Base-by-base conservation (phyloP, 2,888 invertebrate species). In the Drosophila anomalata region DNA sequence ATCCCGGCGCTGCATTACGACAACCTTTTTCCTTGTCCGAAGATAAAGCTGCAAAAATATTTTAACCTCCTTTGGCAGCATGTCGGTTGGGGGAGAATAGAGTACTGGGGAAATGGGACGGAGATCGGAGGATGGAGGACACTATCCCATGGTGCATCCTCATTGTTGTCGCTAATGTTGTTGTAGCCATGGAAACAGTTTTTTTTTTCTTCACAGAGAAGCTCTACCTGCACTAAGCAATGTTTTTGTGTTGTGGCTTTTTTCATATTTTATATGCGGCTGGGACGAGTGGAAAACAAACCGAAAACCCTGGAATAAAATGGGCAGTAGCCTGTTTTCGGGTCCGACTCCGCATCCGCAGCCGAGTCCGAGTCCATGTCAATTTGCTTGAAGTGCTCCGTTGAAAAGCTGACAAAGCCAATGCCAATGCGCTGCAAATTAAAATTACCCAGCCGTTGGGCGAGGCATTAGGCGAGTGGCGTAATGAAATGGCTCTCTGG, bases 31-130 rank as follows among this genome's bases (percentile, higher is more conserved):
- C 42, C 24, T 44, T 78, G 75, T 83, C 88, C 75, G 74, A 83
- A 83, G 86, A 88, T 88, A 86, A 84, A 83, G 85, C 88, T 79
- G 80, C 78, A 86, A 86, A 87, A 88, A 86, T 88, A 88, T 86
- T 88, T 86, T 79, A 86, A 75, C 78, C 83, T 85, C 76, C 88
- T 88, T 86, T 86, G 80, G 87, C 85, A 87, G 75, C 74, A 79
- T 79, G 84, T 76, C 80, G 73, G 66, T 47, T 50, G 57, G 20
- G 26, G 56, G 41, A 53, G 20, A 20, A 42, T 8, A n/a, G 7
- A 41, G 41, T 12, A 36, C n/a, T 12, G 36, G 20, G 9, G 9
- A 17, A 11, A 8, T n/a, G 17, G 20, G 41, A 20, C 7, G 4
- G 41, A 42, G 11, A 8, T 2, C 3, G 20, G 4, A 42, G 41